phyloP scores from a whole-genome alignment of 2,888 invertebrate genomes.

The Metellina segmentata region DNA sequence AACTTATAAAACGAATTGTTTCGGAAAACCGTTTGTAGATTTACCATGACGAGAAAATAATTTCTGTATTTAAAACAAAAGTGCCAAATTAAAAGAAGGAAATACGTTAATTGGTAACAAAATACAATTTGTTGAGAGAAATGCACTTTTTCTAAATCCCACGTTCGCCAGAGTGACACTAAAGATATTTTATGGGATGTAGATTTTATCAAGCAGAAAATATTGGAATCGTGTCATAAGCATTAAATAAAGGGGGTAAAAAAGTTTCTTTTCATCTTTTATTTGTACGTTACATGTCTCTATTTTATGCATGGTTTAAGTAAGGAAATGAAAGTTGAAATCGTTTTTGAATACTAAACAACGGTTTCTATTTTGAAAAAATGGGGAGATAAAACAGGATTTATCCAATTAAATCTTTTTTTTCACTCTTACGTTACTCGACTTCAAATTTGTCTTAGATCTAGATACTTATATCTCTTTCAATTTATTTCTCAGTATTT shows the following conservation, averaged over 20 bases:
- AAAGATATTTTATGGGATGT: constrained; percentile 40
- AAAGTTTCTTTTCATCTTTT: neutral
- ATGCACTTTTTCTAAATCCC: constrained; percentile 7
- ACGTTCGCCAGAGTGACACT: constrained; percentile 11
- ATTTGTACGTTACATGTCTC: constrained; percentile 5
- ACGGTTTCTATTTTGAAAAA: constrained; percentile 3
- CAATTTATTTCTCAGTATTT: no score
- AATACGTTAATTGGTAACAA: neutral
- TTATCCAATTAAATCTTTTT: constrained; percentile 27
- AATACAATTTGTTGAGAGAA: constrained; percentile 26
- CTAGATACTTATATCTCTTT: neutral
- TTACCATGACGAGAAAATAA: no score
- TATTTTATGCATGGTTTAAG: constrained; percentile 24
- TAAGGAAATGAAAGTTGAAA: neutral
- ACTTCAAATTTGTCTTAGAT: neutral
- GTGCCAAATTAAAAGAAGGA: neutral
- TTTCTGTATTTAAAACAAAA: no score
- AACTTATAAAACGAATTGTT: no score
- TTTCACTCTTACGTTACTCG: neutral
- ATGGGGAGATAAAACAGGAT: neutral
- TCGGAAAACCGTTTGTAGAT: no score
- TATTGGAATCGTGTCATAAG: constrained; percentile 40
- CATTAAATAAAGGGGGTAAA: constrained; percentile 27
- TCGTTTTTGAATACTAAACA: neutral
- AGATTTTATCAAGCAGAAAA: constrained; percentile 53